A percentile compares a stretch with the other conserved stretches of the same genome.
Evolutionary conservation across 2,113 vertebrate species (phyloP).

Genomic region (Anguilla japonica): DNA sequence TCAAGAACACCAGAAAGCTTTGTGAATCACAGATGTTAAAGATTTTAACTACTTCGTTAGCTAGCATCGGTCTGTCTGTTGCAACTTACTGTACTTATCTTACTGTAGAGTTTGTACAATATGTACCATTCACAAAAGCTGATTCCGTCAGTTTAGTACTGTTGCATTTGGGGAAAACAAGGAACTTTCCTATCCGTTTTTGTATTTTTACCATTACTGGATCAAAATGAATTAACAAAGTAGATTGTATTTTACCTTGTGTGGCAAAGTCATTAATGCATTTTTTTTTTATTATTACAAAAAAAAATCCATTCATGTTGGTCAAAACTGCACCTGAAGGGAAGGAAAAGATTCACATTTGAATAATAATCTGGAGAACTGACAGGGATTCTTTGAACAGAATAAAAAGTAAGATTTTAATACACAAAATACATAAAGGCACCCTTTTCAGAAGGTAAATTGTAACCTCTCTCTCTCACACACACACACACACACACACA

Average conservation of each 20-base stretch:
- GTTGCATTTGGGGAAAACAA: too few species aligned
- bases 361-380: not conserved
- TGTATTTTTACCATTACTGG: not conserved
- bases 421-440: not conserved
- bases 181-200: too few species aligned
- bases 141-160: too few species aligned
- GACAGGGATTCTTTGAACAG: not conserved
- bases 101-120: too few species aligned
- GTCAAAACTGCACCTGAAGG: not conserved
- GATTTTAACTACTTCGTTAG: too few species aligned
- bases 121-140: too few species aligned
- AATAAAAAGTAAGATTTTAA: not conserved
- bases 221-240: not conserved
- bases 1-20: too few species aligned
- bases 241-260: not conserved
- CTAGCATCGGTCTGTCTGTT: too few species aligned
- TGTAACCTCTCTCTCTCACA: too few species aligned
- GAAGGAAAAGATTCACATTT: not conserved
- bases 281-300: not conserved
- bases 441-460: not conserved
- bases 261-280: not conserved
- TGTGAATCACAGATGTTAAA: too few species aligned
- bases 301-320: not conserved
- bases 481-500: too few species aligned
- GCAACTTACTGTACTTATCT: too few species aligned